Conservation (phyloP, 2,888 invertebrate species). For the Plebejus anna region DNA sequence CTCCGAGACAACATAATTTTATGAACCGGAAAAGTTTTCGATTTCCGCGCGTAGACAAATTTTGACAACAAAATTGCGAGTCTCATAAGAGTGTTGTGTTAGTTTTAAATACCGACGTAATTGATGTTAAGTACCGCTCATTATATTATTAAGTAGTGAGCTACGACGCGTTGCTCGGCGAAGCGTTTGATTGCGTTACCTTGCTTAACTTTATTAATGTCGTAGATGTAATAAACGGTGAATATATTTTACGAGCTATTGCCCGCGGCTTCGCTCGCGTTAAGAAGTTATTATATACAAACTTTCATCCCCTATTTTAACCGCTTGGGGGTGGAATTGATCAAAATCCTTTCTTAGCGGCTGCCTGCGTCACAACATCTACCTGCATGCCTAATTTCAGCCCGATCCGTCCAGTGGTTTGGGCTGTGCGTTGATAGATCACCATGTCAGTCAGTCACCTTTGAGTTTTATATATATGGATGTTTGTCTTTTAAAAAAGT, state of each 20-base stretch:
- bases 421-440: no score
- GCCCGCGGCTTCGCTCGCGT: no score
- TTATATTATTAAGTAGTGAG: slow-evolving; percentile 8
- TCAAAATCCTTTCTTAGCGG: no score
- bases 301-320: no score
- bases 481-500: not conserved
- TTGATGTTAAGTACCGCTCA: slow-evolving; percentile 6
- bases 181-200: slow-evolving; percentile 23
- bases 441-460: no score
- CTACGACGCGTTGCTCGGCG: not conserved
- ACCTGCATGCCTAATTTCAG: no score
- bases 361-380: no score
- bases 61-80: not conserved
- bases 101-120: not conserved
- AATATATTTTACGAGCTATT: not conserved
- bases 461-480: no score
- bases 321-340: no score
- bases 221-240: not conserved
- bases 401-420: no score
- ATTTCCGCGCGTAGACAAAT: not conserved
- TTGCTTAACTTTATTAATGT: slow-evolving; percentile 16
- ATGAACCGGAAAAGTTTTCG: not conserved
- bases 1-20: not conserved
- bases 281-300: no score
- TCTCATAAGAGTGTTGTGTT: slow-evolving; percentile 20